A percentile compares a stretch with the other conserved stretches of the same genome.
Conservation (phyloP, 2,113 vertebrate species). For the Gambusia affinis region DNA sequence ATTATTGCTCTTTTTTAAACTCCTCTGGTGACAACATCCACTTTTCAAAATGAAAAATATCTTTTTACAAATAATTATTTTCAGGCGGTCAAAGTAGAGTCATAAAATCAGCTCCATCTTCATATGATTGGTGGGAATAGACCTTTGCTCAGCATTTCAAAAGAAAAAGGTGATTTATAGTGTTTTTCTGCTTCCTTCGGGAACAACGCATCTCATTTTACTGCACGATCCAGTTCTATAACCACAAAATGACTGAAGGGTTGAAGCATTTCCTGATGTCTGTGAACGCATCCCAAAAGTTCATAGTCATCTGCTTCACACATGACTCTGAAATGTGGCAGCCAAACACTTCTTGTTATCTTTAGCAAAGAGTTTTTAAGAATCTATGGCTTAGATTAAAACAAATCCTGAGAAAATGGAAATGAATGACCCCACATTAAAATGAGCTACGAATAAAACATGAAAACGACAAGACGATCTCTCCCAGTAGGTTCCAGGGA, state of each 20-base stretch:
- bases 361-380: neutral
- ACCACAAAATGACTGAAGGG: neutral
- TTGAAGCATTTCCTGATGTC: conserved; percentile 7
- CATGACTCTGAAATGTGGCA: conserved; percentile 15
- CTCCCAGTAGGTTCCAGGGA: conserved; percentile 13
- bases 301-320: conserved; percentile 51
- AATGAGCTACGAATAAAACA: conserved; percentile 15
- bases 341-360: neutral
- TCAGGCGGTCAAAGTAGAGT: neutral
- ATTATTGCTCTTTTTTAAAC: neutral
- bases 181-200: neutral
- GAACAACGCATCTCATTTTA: neutral
- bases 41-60: neutral
- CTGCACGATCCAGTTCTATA: neutral
- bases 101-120: neutral
- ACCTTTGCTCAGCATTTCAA: neutral
- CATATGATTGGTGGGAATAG: neutral
- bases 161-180: neutral
- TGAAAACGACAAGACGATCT: conserved; percentile 4
- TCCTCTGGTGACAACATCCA: neutral
- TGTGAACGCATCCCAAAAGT: neutral
- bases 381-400: neutral
- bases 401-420: conserved; percentile 1
- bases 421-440: neutral
- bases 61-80: neutral